These are phyloP conservation scores for Drosophila affinis DNA, from an alignment of 2,888 invertebrate species.

Conservation along the genomic window DNA sequence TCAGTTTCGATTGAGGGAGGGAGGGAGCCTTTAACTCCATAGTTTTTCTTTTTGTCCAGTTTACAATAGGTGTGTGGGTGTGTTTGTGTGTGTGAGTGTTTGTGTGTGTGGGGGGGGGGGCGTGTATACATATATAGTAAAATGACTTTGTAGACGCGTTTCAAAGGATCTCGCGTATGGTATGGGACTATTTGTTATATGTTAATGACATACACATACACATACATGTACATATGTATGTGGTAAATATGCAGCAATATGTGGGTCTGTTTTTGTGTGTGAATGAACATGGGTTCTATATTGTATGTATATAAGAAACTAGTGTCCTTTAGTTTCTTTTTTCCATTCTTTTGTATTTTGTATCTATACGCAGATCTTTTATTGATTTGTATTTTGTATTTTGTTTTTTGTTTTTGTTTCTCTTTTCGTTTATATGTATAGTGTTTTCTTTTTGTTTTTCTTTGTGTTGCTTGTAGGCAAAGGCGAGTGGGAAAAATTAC, in stretches of 20 bases:
- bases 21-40: not conserved
- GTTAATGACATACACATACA: slow-evolving; percentile 24
- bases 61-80: slow-evolving; percentile 16
- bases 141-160: slow-evolving; percentile 38
- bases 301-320: slow-evolving; percentile 22
- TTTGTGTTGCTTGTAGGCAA: slow-evolving; percentile 50
- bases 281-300: slow-evolving; percentile 11
- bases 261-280: slow-evolving; percentile 15
- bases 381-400: slow-evolving; percentile 8
- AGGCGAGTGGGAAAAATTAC: slow-evolving; percentile 66
- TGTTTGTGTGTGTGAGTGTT: slow-evolving; percentile 1
- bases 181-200: slow-evolving; percentile 34
- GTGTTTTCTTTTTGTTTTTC: slow-evolving; percentile 12
- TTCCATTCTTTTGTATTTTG: slow-evolving; percentile 23
- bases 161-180: slow-evolving; percentile 23
- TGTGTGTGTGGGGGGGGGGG: not conserved
- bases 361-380: slow-evolving; percentile 18
- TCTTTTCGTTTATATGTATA: slow-evolving; percentile 46
- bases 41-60: slow-evolving; percentile 10
- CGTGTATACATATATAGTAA: slow-evolving; percentile 37
- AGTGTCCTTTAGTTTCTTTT: slow-evolving; percentile 16
- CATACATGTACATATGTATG: not conserved
- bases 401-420: slow-evolving; percentile 4
- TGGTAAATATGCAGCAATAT: too few relatives aligned
- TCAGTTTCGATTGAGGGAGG: not conserved